Evolutionary conservation across 1,140 invertebrate species (phyloP), one percentile per base, ranked within the genome.

Genomic region (Drosophila rufa): DNA sequence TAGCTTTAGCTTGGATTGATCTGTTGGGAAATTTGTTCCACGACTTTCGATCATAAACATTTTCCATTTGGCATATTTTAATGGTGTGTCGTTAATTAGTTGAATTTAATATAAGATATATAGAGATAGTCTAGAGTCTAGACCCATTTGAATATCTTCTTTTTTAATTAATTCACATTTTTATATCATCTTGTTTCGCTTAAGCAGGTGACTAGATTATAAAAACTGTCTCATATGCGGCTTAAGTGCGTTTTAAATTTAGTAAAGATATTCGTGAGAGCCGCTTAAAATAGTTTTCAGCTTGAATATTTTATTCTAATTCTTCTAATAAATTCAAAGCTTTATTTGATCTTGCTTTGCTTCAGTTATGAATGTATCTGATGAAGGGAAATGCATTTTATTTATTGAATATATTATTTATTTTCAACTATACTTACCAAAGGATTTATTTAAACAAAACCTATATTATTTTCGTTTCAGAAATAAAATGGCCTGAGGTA

Each of bases 11-110:
- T 59, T 59, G 38, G 38, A 71, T 71, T 59, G 66, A 73, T 59
- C 53, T 50, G 66, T 73, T 71, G 38, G 67, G 48, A 70, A 73
- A 73, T 73, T 73, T 73, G 69, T 73, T 71, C 12, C 68, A 36
- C 43, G 33, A 47, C 67, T 70, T 56, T 70, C 67, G 40, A 68
- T 70, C 67, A 68, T 68, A 70, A 70, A 70, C 42, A 67, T 73
- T 60, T 60, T 30, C 22, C 53, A 73, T 50, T 73, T 73, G 53
- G 53, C 69, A 60, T 50, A 45, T 43, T 79, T 67, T 80, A 57
- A 56, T 61, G 38, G 33, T 46, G 27, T 57, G 43, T 78, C 50
- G 27, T 71, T 65, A 64, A 71, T 67, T 56, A 69, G 55, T 45
- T 47, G 19, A 53, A 43, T 70, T 70, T 33, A 43, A 73, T 59